These are phyloP conservation scores for Helarctos malayanus DNA, from an alignment of 2,797 vertebrate species.

Conservation along the genomic window DNA sequence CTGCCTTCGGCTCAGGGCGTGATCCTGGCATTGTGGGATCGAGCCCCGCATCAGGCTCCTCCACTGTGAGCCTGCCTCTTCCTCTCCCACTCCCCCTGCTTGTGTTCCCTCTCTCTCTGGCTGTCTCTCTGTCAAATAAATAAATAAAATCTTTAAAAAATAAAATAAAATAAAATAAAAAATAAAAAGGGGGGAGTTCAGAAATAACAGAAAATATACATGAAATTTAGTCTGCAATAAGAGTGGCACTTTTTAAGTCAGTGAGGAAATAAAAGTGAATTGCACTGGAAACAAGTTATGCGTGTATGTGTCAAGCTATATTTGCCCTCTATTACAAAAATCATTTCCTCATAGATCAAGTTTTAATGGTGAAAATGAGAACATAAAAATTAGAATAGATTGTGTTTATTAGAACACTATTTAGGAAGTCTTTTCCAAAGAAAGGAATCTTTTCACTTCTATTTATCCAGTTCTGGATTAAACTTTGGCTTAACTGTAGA, in stretches of 20 bases:
- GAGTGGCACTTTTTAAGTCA: not conserved
- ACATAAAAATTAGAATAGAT: not conserved
- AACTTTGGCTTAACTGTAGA: not conserved
- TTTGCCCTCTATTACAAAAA: not conserved
- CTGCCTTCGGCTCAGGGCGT: too few species aligned
- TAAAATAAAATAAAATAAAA: too few species aligned
- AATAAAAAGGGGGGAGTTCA: not conserved
- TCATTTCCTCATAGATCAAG: not conserved
- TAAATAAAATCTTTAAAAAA: too few species aligned
- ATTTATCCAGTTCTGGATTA: not conserved
- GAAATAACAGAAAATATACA: not conserved
- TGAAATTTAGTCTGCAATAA: not conserved
- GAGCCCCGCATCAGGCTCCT: too few species aligned
- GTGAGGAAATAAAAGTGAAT: not conserved
- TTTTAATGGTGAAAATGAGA: not conserved
- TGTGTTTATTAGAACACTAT: not conserved
- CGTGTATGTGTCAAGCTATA: not conserved
- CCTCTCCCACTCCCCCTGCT: too few species aligned
- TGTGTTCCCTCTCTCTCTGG: not conserved
- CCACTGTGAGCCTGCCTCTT: too few species aligned
- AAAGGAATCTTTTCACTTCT: not conserved
- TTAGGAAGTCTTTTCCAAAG: not conserved
- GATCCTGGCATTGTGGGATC: too few species aligned
- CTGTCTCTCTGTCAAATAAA: too few species aligned
- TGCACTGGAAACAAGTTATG: rapidly evolving